phyloP scores from a whole-genome alignment of 2,113 vertebrate species.

The Scopus umbretta region DNA sequence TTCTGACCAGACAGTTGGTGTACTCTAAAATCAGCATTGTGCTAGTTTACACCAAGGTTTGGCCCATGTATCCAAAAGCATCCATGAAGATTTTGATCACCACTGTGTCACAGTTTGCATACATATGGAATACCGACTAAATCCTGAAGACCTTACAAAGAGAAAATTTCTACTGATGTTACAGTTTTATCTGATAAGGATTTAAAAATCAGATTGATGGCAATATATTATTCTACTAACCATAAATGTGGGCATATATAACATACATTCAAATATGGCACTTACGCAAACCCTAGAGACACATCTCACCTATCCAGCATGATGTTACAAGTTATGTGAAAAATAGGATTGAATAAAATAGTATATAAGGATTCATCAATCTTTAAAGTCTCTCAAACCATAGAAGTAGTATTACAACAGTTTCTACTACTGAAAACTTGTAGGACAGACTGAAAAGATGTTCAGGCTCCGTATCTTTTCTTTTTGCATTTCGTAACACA shows the following conservation, averaged over 20 bases:
- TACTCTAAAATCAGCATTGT: background rate
- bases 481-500: background rate
- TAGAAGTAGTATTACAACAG: background rate
- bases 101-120: background rate
- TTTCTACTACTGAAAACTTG: background rate
- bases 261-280: constrained; percentile 22
- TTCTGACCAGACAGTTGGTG: background rate
- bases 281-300: background rate
- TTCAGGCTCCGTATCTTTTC: background rate
- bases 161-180: background rate
- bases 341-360: background rate
- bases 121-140: background rate
- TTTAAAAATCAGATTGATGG: background rate
- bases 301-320: background rate
- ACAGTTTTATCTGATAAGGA: background rate
- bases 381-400: background rate
- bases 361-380: background rate
- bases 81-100: background rate
- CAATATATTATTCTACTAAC: background rate
- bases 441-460: background rate
- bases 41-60: background rate
- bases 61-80: background rate
- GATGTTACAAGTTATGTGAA: background rate
- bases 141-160: background rate
- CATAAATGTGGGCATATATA: background rate